Base-by-base conservation (phyloP, 2,888 invertebrate genomes). In the Lasius fuliginosus region DNA sequence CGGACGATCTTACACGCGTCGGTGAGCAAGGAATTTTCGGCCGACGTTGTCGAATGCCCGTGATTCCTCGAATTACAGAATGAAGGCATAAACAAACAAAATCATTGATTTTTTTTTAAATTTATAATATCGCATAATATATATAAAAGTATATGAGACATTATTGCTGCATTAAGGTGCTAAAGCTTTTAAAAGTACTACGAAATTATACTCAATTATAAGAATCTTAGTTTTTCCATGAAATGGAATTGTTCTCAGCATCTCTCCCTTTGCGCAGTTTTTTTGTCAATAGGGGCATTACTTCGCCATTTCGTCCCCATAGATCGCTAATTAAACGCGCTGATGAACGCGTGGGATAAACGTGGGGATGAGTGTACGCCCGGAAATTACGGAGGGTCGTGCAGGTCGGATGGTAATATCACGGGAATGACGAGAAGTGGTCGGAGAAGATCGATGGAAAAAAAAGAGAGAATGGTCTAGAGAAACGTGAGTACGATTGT, bases 281-380 rank as follows among this genome's bases (percentile, higher is more conserved):
- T 53, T 76, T 77, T 67, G 68, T 68, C 79, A 58, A 81, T 81
- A 81, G 9, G 40, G 46, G 5, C 46, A 64, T 75, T 71, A 56
- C 71, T 27, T 58, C 18, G 71, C 33, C 77, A 42, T 84, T 81
- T 81, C 82, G 68, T 76, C 65, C 71, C 74, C 67, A 76, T 87
- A 30, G 58, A 82, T 49, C 23, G 82, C 77, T 88, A 89, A 89
- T 88, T 89, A 89, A 89, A 83, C 53, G 83, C n/a, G 73, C 60
- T 74, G 77, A 84, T 86, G n/a, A 81, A 82, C 67, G 71, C 18
- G 30, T 36, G 74, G 71, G 75, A 86, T 83, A 82, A 60, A 64
- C 33, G 68, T 23, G 46, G 27, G 71, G 56, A 71, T 64, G 77
- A 82, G 87, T 81, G 69, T 82, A 73, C 53, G 64, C 5, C 64